Percentiles rank a stretch among this genome's conserved stretches.
These are phyloP conservation scores for Drosophila lacicola DNA, from an alignment of 2,888 invertebrate species.

Conservation along the genomic window DNA sequence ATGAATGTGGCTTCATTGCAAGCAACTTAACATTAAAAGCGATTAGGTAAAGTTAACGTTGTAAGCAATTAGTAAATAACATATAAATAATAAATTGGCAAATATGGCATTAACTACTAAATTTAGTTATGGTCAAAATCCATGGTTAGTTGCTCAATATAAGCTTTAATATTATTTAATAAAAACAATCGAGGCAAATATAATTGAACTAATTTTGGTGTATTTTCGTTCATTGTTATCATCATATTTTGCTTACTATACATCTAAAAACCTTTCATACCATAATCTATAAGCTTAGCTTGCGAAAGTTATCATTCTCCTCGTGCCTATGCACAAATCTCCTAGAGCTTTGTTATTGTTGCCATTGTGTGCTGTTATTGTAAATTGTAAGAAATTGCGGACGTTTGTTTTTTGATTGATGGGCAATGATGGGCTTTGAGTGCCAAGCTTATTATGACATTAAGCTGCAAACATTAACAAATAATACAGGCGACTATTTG, in stretches of 20 bases:
- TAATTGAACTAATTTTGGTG: background rate
- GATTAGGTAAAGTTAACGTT: slow-evolving; percentile 1
- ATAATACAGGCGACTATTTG: slow-evolving; percentile 5
- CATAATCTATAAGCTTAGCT: slow-evolving; percentile 26
- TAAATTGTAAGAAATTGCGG: background rate
- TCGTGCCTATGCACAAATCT: slow-evolving; percentile 18
- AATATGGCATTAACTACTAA: background rate
- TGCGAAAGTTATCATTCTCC: slow-evolving; percentile 27
- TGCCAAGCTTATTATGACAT: slow-evolving; percentile 39
- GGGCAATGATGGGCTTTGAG: slow-evolving; percentile 40
- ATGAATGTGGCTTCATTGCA: background rate
- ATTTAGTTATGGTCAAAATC: background rate
- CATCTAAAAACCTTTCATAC: background rate
- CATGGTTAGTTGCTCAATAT: background rate
- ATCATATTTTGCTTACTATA: background rate
- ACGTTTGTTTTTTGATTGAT: slow-evolving; percentile 48
- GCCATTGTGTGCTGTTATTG: slow-evolving; percentile 15
- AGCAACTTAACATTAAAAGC: background rate
- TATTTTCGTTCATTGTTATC: background rate
- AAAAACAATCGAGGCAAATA: background rate
- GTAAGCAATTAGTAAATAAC: slow-evolving; percentile 6
- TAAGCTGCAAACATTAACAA: slow-evolving; percentile 26
- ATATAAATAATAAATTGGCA: background rate
- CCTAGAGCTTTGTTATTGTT: slow-evolving; percentile 28
- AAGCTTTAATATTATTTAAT: background rate